Evolutionary conservation across 37 sponge, comb jelly and placozoan genomes (phyloP).

Genomic region (Hexactinellida sp.): DNA sequence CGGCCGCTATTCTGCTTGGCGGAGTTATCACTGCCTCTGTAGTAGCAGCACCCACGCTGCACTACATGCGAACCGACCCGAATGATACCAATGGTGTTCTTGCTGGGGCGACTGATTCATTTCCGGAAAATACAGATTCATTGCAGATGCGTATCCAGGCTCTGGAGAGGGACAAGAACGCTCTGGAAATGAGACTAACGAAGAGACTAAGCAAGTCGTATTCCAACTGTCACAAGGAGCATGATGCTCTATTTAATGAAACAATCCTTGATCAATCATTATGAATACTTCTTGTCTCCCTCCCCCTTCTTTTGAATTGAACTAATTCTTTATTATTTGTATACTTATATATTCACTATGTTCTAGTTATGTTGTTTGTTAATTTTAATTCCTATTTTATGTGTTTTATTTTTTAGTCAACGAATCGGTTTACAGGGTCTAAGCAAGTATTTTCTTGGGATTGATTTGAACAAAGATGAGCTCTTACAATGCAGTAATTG

Average conservation of each 20-base stretch:
- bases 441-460: slow-evolving; percentile 9
- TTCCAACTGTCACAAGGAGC: neutral
- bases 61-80: neutral
- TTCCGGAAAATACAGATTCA: neutral
- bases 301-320: no score
- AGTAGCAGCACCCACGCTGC: neutral
- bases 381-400: no score
- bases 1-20: neutral
- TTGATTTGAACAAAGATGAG: neutral
- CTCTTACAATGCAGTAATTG: neutral
- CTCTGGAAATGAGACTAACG: neutral
- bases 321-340: no score
- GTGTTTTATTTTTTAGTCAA: neutral
- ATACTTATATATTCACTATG: no score
- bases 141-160: neutral
- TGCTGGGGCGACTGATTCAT: neutral
- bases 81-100: neutral
- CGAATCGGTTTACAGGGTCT: neutral
- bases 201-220: neutral
- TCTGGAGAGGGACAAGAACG: neutral
- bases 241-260: no score
- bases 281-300: no score
- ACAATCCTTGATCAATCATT: no score
- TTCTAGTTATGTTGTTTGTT: no score
- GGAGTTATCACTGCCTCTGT: neutral